phyloP scores from a whole-genome alignment of 2,113 vertebrate genomes.

The Sinocyclocheilus grahami region DNA sequence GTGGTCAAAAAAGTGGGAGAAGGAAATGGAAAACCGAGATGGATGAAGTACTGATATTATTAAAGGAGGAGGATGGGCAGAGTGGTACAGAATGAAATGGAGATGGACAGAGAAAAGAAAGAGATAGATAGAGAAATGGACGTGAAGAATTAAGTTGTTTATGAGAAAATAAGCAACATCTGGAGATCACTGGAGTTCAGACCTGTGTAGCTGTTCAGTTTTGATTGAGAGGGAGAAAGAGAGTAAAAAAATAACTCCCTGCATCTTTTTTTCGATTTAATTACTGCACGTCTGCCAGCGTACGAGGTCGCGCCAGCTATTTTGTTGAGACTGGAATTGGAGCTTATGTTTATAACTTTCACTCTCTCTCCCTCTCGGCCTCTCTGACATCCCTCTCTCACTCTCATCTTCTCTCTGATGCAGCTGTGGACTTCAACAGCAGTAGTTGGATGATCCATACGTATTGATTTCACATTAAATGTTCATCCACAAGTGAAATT shows the following conservation, averaged over 20 bases:
- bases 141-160: conserved; percentile 56
- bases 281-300: conserved; percentile 58
- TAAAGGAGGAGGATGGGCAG: background rate
- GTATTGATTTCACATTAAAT: conserved; percentile 29
- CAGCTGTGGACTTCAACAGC: conserved; percentile 28
- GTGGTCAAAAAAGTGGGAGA: conserved; percentile 13
- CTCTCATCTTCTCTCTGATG: conserved; percentile 1
- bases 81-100: background rate
- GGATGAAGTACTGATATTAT: background rate
- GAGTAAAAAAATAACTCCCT: conserved; percentile 27
- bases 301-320: conserved; percentile 59
- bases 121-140: background rate
- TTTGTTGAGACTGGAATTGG: conserved; percentile 68
- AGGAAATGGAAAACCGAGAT: conserved; percentile 29
- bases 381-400: conserved; percentile 9
- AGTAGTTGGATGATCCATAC: conserved; percentile 33
- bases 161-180: conserved; percentile 59
- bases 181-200: conserved; percentile 59
- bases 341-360: conserved; percentile 61
- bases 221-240: conserved; percentile 49
- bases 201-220: conserved; percentile 54
- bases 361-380: background rate
- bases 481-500: conserved; percentile 9
- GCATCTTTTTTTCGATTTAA: conserved; percentile 48
- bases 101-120: background rate